These are phyloP conservation scores for Dasysyrphus tricinctus DNA, from an alignment of 2,888 invertebrate species.

Conservation along the genomic window DNA sequence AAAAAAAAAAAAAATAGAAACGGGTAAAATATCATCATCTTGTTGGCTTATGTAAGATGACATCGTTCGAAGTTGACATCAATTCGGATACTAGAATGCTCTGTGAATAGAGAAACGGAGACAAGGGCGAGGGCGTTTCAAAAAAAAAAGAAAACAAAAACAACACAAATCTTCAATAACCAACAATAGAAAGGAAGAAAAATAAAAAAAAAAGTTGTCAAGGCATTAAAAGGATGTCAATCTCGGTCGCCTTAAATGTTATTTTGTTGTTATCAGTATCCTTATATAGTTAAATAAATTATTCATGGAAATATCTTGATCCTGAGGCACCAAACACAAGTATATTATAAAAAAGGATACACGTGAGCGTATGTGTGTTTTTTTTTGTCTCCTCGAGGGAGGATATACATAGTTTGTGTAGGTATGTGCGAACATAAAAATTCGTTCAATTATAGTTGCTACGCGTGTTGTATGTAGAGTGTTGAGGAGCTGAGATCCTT, in stretches of 20 bases:
- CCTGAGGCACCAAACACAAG: constrained; percentile 30
- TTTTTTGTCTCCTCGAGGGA: background rate
- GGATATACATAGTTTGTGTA: constrained; percentile 27
- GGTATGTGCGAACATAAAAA: constrained; percentile 65
- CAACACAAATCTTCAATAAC: constrained; percentile 7
- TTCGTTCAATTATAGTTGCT: constrained; percentile 60
- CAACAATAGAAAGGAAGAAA: constrained; percentile 9
- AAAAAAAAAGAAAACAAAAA: constrained; percentile 48
- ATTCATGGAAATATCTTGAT: constrained; percentile 53
- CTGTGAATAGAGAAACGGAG: constrained; percentile 43
- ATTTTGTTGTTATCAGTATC: constrained; percentile 50
- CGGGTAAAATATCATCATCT: constrained; percentile 25
- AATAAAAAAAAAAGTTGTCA: constrained; percentile 13
- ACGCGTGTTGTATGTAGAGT: constrained; percentile 47
- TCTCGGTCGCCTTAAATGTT: constrained; percentile 62
- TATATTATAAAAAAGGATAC: constrained; percentile 31
- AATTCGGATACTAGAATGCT: constrained; percentile 65
- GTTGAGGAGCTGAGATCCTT: constrained; percentile 19
- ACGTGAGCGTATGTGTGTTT: constrained; percentile 26
- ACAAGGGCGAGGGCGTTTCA: constrained; percentile 63
- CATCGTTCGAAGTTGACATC: constrained; percentile 74
- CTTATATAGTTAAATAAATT: constrained; percentile 50
- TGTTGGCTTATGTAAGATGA: constrained; percentile 73
- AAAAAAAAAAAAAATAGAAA: constrained; percentile 16
- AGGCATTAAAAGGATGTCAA: constrained; percentile 61